A percentile compares a stretch with the other conserved stretches of the same genome.
Evolutionary conservation across 2,888 invertebrate species (phyloP).

Genomic region (Parelbella ahira): DNA sequence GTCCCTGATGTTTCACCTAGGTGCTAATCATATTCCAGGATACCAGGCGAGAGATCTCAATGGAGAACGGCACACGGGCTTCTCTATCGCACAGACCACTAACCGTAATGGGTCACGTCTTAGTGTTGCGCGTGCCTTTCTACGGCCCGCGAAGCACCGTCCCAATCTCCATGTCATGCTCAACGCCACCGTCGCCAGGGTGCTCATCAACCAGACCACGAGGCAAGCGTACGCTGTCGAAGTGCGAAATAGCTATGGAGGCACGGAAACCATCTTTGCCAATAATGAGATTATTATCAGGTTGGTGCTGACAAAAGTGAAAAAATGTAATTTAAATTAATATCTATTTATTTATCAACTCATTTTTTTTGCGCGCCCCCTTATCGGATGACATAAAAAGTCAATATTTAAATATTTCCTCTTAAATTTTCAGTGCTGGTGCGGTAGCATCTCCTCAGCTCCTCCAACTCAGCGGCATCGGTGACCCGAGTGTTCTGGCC

Average conservation of each 20-base stretch:
- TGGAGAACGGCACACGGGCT: conserved; percentile 89
- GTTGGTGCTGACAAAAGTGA: too few relatives aligned
- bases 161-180: conserved; percentile 91
- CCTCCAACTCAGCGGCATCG: conserved; percentile 93
- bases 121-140: conserved; percentile 89
- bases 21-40: conserved; percentile 75
- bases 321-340: too few relatives aligned
- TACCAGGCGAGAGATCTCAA: conserved; percentile 89
- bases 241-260: conserved; percentile 80
- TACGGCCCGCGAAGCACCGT: conserved; percentile 87
- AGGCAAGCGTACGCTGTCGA: conserved; percentile 90
- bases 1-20: too few relatives aligned
- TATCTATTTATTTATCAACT: too few relatives aligned
- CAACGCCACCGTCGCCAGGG: conserved; percentile 88
- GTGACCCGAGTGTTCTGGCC: conserved; percentile 86
- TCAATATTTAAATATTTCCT: too few relatives aligned
- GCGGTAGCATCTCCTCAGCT: conserved; percentile 97
- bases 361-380: too few relatives aligned
- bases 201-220: conserved; percentile 87
- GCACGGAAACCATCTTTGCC: conserved; percentile 80
- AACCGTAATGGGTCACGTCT: conserved; percentile 91
- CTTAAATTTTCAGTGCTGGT: conserved; percentile 79
- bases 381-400: too few relatives aligned
- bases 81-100: conserved; percentile 93
- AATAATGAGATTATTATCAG: conserved; percentile 84